A percentile compares a stretch with the other conserved stretches of the same genome.
These are phyloP conservation scores for Camponotus vicinus DNA, from an alignment of 1,140 invertebrate genomes.

Conservation along the genomic window DNA sequence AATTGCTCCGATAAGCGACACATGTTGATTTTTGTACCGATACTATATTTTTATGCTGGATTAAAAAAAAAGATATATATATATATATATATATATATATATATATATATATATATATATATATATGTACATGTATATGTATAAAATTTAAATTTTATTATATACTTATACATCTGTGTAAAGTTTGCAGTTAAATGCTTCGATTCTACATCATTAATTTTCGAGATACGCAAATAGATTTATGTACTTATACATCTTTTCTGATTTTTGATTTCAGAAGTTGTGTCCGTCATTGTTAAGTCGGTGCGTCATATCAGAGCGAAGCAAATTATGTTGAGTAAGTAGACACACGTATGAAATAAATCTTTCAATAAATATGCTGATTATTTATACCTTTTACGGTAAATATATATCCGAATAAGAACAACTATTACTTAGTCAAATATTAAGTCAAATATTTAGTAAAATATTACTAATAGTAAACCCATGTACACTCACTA, in stretches of 20 bases:
- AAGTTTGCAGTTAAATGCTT: no score
- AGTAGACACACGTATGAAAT: conserved; percentile 47
- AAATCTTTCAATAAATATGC: conserved; percentile 39
- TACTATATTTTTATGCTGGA: background rate
- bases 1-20: background rate
- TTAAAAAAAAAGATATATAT: background rate
- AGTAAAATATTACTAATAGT: background rate
- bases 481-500: background rate
- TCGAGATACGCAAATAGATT: background rate
- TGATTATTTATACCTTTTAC: conserved; percentile 26
- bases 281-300: conserved; percentile 50
- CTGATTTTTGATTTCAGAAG: conserved; percentile 73
- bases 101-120: background rate
- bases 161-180: no score
- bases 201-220: background rate
- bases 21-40: background rate
- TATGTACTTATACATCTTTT: conserved; percentile 33
- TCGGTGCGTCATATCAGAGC: conserved; percentile 23
- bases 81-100: background rate
- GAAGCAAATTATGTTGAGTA: conserved; percentile 67
- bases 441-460: background rate
- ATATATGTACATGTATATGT: no score
- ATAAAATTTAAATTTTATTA: no score
- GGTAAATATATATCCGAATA: background rate
- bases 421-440: background rate